Percentiles rank a stretch among this genome's conserved stretches.
phyloP scores from a whole-genome alignment of 2,113 vertebrate species.

The Okapia johnstoni region DNA sequence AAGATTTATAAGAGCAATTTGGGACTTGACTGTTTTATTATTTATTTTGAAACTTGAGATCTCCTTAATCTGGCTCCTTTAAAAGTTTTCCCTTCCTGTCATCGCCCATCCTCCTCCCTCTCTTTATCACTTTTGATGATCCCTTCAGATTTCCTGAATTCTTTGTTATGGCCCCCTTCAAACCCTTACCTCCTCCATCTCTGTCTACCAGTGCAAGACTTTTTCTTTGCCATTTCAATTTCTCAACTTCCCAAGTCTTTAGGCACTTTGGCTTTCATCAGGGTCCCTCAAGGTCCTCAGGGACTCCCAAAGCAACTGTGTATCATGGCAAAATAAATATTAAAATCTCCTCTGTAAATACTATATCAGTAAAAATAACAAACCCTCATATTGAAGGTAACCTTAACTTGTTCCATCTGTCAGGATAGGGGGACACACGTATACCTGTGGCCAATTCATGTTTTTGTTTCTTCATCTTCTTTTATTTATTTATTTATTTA shows the following conservation, averaged over 20 bases:
- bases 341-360: not conserved
- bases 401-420: not conserved
- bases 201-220: not conserved
- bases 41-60: not conserved
- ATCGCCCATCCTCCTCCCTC: not conserved
- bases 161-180: not conserved
- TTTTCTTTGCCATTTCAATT: not conserved
- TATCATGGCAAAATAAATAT: not conserved
- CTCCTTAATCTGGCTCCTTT: not conserved
- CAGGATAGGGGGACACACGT: not conserved
- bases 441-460: no score
- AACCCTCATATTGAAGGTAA: not conserved
- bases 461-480: no score
- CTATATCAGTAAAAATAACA: not conserved
- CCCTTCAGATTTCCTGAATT: not conserved
- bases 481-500: no score
- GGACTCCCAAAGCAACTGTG: not conserved
- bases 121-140: not conserved
- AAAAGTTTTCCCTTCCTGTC: not conserved
- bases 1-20: not conserved
- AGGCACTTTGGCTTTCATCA: not conserved
- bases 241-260: not conserved
- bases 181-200: not conserved
- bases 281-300: not conserved
- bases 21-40: not conserved